Evolutionary conservation across 2,113 vertebrate genomes (phyloP).

Genomic region (Manacus vitellinus): DNA sequence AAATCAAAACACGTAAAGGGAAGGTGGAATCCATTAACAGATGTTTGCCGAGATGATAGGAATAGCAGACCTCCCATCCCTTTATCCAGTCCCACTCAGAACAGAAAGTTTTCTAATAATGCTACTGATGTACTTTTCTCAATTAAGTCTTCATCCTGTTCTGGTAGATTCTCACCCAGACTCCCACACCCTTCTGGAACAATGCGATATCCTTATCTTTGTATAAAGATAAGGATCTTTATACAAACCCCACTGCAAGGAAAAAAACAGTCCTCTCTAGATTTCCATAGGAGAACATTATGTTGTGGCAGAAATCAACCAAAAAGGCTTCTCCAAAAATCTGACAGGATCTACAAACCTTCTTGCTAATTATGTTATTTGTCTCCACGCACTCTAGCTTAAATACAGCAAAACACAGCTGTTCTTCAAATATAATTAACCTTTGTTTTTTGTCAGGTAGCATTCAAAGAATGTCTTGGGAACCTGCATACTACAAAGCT

Average conservation of each 20-base stretch:
- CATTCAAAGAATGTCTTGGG: neutral
- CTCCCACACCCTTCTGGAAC: neutral
- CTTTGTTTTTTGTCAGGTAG: neutral
- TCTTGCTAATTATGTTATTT: neutral
- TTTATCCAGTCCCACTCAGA: neutral
- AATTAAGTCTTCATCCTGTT: neutral
- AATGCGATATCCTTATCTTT: rapidly evolving
- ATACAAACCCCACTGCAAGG: neutral
- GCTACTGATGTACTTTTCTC: neutral
- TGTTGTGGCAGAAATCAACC: neutral
- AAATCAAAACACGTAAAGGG: neutral
- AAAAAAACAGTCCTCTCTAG: neutral
- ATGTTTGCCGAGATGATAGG: neutral
- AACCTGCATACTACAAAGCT: neutral
- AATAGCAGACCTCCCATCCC: neutral
- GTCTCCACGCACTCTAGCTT: neutral
- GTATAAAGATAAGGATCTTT: neutral
- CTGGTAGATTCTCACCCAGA: neutral
- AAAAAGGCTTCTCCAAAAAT: neutral
- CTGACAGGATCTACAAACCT: neutral
- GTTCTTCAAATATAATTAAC: neutral
- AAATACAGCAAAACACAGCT: neutral
- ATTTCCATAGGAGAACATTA: neutral
- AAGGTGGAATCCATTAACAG: neutral
- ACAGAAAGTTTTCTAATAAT: neutral